phyloP scores from a whole-genome alignment of 2,888 invertebrate genomes.

The Andrena flavipes region DNA sequence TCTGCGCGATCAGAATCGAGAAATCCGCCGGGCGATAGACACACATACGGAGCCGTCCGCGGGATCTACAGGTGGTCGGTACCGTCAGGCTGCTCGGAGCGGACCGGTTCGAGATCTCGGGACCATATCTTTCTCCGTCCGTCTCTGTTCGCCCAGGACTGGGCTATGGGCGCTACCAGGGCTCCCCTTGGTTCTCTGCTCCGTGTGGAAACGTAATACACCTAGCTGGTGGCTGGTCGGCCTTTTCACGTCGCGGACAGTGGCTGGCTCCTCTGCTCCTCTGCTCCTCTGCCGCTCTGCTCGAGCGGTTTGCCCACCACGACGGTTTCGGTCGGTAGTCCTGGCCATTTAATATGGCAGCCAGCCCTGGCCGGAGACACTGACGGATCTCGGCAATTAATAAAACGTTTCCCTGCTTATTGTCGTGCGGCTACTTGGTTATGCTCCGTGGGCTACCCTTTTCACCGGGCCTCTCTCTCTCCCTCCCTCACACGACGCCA shows the following conservation, averaged over 20 bases:
- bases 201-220: conserved; percentile 72
- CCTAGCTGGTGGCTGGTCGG: conserved; percentile 56
- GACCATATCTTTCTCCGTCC: conserved; percentile 50
- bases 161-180: conserved; percentile 53
- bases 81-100: conserved; percentile 52
- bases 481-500: conserved; percentile 6
- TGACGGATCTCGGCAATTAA: conserved; percentile 83
- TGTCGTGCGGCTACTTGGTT: conserved; percentile 81
- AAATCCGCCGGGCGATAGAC: conserved; percentile 53
- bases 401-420: conserved; percentile 83
- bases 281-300: conserved; percentile 32
- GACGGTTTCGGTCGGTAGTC: conserved; percentile 76
- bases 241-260: conserved; percentile 44
- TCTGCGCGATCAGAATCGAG: conserved; percentile 56
- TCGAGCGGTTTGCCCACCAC: conserved; percentile 59
- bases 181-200: conserved; percentile 9
- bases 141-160: conserved; percentile 19
- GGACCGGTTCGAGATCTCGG: conserved; percentile 70
- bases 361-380: conserved; percentile 77
- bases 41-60: conserved; percentile 52
- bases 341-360: conserved; percentile 79
- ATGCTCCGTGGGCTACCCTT: conserved; percentile 80
- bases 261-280: conserved; percentile 11
- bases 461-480: conserved; percentile 66
- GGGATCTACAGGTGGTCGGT: conserved; percentile 70